Evolutionary conservation across 2,797 vertebrate species (phyloP).

Genomic region (Molossus molossus): DNA sequence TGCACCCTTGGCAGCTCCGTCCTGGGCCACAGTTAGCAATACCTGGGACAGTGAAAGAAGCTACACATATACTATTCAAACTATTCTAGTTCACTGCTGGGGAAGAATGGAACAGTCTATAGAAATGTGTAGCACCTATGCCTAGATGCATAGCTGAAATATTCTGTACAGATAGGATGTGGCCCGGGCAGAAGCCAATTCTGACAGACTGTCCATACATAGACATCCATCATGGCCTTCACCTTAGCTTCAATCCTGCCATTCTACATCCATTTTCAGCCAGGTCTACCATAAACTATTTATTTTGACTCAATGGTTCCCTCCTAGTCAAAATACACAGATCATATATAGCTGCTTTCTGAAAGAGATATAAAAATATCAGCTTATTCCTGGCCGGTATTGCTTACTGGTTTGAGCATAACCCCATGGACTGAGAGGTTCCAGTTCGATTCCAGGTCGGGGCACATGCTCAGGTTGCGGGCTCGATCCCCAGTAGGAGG

Average conservation of each 20-base stretch:
- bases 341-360: slow-evolving; percentile 20
- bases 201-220: not conserved
- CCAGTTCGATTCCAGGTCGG: no score
- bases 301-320: not conserved
- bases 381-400: not conserved
- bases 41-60: not conserved
- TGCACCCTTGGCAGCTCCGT: not conserved
- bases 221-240: not conserved
- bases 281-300: slow-evolving; percentile 7
- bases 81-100: not conserved
- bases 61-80: not conserved
- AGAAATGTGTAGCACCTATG: not conserved
- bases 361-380: slow-evolving; percentile 17
- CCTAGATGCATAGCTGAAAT: not conserved
- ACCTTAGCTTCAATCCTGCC: not conserved
- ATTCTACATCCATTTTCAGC: slow-evolving; percentile 11
- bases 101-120: not conserved
- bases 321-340: not conserved
- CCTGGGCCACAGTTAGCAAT: not conserved
- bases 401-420: no score
- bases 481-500: no score
- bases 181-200: slow-evolving; percentile 19
- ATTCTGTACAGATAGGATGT: not conserved
- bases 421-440: no score
- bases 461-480: no score